These are phyloP conservation scores for Apodemia zela DNA, from an alignment of 2,888 invertebrate genomes.

Conservation along the genomic window DNA sequence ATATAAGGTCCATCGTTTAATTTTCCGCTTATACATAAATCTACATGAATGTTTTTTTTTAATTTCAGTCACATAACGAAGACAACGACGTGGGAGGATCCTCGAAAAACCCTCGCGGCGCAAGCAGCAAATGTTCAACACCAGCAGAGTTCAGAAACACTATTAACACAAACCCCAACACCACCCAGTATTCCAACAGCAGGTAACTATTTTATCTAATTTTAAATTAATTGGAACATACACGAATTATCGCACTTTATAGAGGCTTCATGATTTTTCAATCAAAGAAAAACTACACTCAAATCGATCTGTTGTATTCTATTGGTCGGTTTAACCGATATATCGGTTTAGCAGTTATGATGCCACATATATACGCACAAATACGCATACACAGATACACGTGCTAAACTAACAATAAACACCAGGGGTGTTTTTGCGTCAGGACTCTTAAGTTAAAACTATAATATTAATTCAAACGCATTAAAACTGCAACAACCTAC, in stretches of 20 bases:
- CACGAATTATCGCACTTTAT: neutral
- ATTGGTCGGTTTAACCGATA: too few relatives aligned
- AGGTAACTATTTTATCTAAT: slow-evolving; percentile 42
- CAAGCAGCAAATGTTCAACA: slow-evolving; percentile 77
- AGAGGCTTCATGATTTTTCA: too few relatives aligned
- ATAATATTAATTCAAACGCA: too few relatives aligned
- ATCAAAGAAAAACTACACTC: too few relatives aligned
- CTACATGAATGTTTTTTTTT: slow-evolving; percentile 2
- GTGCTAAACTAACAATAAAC: too few relatives aligned
- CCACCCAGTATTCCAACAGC: slow-evolving; percentile 62
- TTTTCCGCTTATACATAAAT: neutral
- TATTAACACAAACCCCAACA: slow-evolving; percentile 63
- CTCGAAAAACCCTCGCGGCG: slow-evolving; percentile 88
- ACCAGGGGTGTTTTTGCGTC: too few relatives aligned
- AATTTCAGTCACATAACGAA: slow-evolving; percentile 89
- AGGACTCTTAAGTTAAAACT: too few relatives aligned
- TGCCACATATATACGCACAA: too few relatives aligned
- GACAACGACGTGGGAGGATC: slow-evolving; percentile 96
- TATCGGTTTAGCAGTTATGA: too few relatives aligned
- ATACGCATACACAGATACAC: too few relatives aligned
- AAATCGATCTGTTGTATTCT: too few relatives aligned
- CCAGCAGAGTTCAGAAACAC: slow-evolving; percentile 70
- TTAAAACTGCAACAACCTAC: too few relatives aligned
- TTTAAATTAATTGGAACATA: neutral
- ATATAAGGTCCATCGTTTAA: neutral